These are phyloP conservation scores for Dasyprocta punctata DNA, from an alignment of 2,113 vertebrate species.

Conservation along the genomic window DNA sequence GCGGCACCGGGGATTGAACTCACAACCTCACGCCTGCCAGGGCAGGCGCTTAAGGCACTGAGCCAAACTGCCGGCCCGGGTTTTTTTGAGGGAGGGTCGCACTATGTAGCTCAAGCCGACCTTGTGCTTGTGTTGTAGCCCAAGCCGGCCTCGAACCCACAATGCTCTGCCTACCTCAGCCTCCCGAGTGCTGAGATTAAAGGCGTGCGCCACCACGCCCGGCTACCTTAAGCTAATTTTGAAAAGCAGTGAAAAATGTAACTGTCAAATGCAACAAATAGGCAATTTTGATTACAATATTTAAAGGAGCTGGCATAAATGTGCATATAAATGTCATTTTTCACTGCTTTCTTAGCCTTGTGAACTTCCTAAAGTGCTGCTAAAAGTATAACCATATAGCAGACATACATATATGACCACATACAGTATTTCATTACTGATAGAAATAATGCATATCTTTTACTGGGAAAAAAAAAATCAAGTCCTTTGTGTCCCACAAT, in stretches of 20 bases:
- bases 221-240: slow-evolving; percentile 8
- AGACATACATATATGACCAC: not conserved
- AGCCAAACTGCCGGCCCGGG: no score
- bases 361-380: not conserved
- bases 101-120: no score
- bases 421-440: not conserved
- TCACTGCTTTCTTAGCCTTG: not conserved
- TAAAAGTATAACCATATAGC: not conserved
- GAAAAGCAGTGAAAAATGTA: slow-evolving; percentile 15
- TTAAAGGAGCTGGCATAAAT: not conserved
- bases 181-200: no score
- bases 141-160: no score
- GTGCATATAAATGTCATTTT: not conserved
- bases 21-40: no score
- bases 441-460: not conserved
- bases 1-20: no score
- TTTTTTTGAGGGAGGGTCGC: no score
- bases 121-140: no score
- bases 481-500: not conserved
- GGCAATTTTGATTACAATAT: not conserved
- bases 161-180: no score
- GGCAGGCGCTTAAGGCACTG: no score
- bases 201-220: no score
- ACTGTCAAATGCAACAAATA: slow-evolving; percentile 9
- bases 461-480: slow-evolving; percentile 45